A percentile compares a stretch with the other conserved stretches of the same genome.
These are phyloP conservation scores for Scatophagus argus DNA, from an alignment of 2,113 vertebrate species.

Conservation along the genomic window DNA sequence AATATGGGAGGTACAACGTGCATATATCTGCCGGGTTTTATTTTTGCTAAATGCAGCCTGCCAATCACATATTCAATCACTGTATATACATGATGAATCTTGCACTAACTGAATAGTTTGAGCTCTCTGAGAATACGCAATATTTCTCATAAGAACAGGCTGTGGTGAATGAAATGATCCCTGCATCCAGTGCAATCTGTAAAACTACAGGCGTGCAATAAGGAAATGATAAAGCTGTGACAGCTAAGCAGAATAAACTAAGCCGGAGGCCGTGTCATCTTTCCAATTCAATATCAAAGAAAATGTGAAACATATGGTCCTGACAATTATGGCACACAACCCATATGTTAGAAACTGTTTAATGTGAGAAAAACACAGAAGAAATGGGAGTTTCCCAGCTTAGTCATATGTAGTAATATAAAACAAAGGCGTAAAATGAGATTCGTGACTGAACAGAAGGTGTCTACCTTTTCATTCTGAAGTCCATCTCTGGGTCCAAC, in stretches of 20 bases:
- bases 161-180: conserved; percentile 29
- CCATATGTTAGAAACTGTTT: conserved; percentile 58
- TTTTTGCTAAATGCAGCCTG: neutral
- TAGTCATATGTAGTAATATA: conserved; percentile 17
- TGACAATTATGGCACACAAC: conserved; percentile 59
- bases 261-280: conserved; percentile 69
- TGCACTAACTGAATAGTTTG: neutral
- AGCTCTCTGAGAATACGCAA: neutral
- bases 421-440: conserved; percentile 21
- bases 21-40: conserved; percentile 21
- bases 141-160: conserved; percentile 24
- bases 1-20: conserved; percentile 32
- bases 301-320: conserved; percentile 79
- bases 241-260: conserved; percentile 55
- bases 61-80: conserved; percentile 19
- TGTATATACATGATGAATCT: conserved; percentile 14
- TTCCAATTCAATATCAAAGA: conserved; percentile 74
- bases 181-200: conserved; percentile 50
- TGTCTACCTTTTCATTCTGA: conserved; percentile 95
- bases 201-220: conserved; percentile 40
- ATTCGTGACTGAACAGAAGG: neutral
- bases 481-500: conserved; percentile 96
- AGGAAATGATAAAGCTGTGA: conserved; percentile 64
- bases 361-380: conserved; percentile 25
- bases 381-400: conserved; percentile 32